Evolutionary conservation across 2,113 vertebrate genomes (phyloP).

Genomic region (Helogale parvula): DNA sequence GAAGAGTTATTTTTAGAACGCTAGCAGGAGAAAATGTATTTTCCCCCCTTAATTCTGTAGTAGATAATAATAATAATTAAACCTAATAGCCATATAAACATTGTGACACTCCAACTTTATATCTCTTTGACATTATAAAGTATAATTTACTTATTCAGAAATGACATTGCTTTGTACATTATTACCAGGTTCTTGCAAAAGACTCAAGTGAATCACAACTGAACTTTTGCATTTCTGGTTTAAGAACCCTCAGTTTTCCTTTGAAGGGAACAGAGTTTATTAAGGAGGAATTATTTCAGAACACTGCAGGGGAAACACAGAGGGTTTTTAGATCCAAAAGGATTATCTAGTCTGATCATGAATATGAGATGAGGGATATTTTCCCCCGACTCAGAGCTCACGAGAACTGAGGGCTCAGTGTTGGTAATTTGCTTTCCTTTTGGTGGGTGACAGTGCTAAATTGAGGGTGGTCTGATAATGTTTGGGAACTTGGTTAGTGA

Average conservation of each 20-base stretch:
- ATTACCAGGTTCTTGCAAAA: neutral
- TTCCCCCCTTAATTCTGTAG: neutral
- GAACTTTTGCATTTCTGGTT: conserved; percentile 8
- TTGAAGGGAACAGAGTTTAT: conserved; percentile 58
- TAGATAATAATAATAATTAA: conserved; percentile 67
- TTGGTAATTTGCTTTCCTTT: neutral
- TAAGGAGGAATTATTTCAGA: conserved; percentile 59
- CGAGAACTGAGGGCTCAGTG: neutral
- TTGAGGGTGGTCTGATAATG: neutral
- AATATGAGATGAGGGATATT: neutral
- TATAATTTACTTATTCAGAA: conserved; percentile 49
- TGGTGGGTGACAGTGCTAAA: neutral
- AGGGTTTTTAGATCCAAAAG: conserved; percentile 26
- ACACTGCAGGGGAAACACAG: neutral
- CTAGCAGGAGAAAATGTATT: neutral
- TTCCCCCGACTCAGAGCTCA: accelerated
- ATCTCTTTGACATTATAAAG: conserved; percentile 54
- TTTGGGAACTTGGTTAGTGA: neutral
- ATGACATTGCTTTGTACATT: neutral
- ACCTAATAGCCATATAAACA: conserved; percentile 54
- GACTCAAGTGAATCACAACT: neutral
- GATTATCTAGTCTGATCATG: conserved; percentile 24
- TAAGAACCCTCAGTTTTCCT: conserved; percentile 48
- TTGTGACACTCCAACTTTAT: conserved; percentile 47
- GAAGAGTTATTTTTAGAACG: conserved; percentile 57